Base-by-base conservation (phyloP, 2,797 vertebrate genomes). In the Anniella stebbinsi region DNA sequence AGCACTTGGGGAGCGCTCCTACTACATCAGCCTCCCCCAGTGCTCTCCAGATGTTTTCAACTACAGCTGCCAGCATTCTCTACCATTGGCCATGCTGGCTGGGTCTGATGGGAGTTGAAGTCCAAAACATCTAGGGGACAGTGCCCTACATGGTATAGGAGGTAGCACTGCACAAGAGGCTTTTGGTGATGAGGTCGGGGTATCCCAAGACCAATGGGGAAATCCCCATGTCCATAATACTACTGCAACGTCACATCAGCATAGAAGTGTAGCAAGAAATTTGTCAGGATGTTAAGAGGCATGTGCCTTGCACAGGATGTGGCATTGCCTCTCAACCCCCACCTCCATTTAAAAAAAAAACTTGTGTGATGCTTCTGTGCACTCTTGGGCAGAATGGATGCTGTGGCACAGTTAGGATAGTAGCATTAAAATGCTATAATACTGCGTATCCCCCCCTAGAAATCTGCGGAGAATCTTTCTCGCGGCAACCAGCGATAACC, bases 401-500 rank as follows among this genome's bases (percentile, higher is more conserved):
- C 33, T 48, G 75, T 4, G 23, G 33, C 17, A 5, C 38, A 75
- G 21, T 17, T 66, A 75, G 12, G 2, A 75, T 75, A 84, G 41
- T 23, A 41, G n/a, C 15, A 48, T 88, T 76, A 83, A 83, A 38
- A 30, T 88, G 70, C 75, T 86, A 2, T 80, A 93, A 1, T 10
- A 15, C 88, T 92, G 78, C 63, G 18, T 36, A 5, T 89, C 80
- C 10, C 48, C 48, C 1, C 13, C 12, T 15, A 18, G 23, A 23
- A 54, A 76, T 76, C 73, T 93, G 76, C 38, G 72, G 72, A 88
- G 36, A 90, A 36, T 72, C 54, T 94, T 89, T 84, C 87, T 70
- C 87, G 80, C 86, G 87, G 48, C 54, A 77, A 23, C 60, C 76
- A 84, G 60, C 93, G 91, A 93, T 92, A 88, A 92, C 70, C 70